Conservation (phyloP, 2,888 invertebrate genomes). For the Protonemura montana region DNA sequence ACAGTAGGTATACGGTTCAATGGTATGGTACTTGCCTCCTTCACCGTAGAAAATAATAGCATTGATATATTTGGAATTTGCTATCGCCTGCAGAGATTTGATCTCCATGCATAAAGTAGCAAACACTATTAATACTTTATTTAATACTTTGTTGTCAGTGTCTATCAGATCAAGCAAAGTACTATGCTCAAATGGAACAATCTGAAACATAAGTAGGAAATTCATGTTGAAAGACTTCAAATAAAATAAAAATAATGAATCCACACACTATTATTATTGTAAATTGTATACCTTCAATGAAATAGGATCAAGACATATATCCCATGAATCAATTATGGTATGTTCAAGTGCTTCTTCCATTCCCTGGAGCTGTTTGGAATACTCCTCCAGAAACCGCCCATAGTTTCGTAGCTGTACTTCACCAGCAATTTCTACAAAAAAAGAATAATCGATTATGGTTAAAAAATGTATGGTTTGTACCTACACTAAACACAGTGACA, state of each 20-base stretch:
- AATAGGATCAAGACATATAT: conserved; percentile 51
- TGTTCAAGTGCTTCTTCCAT: conserved; percentile 56
- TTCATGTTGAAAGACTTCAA: background rate
- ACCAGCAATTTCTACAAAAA: conserved; percentile 62
- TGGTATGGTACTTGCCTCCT: conserved; percentile 56
- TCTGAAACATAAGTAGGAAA: conserved; percentile 52
- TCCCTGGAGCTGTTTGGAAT: conserved; percentile 56
- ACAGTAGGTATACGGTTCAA: background rate
- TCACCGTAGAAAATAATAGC: conserved; percentile 74
- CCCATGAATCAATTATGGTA: conserved; percentile 49
- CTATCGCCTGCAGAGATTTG: conserved; percentile 70
- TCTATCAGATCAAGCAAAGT: conserved; percentile 75
- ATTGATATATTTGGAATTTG: conserved; percentile 66
- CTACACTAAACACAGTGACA: too few species aligned
- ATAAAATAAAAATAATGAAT: background rate
- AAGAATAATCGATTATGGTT: too few species aligned
- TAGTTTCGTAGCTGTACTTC: conserved; percentile 64
- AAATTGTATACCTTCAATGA: conserved; percentile 53
- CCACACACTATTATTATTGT: too few species aligned
- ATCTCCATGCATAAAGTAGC: conserved; percentile 82
- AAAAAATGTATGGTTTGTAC: too few species aligned
- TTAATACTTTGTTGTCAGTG: conserved; percentile 83
- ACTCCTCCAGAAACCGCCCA: conserved; percentile 63
- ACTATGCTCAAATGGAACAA: conserved; percentile 69
- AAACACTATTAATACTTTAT: conserved; percentile 80